These are phyloP conservation scores for Erethizon dorsatum DNA, from an alignment of 2,797 vertebrate genomes.

Conservation along the genomic window DNA sequence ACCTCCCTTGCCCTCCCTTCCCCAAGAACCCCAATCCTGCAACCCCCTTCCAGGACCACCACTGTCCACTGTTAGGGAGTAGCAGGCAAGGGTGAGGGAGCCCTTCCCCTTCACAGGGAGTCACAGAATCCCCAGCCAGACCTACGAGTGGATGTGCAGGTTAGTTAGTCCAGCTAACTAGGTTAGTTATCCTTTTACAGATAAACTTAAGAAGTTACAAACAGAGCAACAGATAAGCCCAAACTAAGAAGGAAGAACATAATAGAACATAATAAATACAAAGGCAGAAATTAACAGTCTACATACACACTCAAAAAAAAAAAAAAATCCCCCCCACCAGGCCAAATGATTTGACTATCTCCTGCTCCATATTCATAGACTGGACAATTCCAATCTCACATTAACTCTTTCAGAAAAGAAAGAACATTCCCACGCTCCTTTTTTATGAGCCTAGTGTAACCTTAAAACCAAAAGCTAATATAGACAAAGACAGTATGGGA, in stretches of 20 bases:
- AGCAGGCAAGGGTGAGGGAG: background rate
- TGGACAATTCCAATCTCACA: background rate
- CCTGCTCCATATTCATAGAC: background rate
- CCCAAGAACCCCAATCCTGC: too few species aligned
- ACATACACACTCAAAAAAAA: background rate
- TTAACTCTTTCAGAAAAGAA: constrained; percentile 39
- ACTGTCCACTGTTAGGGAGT: too few species aligned
- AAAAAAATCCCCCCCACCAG: background rate
- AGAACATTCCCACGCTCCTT: background rate
- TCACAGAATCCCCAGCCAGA: too few species aligned
- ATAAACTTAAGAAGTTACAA: background rate
- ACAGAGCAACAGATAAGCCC: background rate
- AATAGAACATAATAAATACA: constrained; percentile 12
- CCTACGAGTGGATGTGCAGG: background rate
- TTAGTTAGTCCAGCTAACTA: background rate
- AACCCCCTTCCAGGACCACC: background rate
- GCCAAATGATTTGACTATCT: background rate
- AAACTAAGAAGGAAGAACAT: constrained; percentile 19
- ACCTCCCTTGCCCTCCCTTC: background rate
- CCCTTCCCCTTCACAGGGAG: background rate
- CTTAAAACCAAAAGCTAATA: constrained; percentile 7
- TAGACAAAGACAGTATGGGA: background rate
- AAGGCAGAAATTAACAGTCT: constrained; percentile 13
- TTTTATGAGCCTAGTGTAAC: background rate
- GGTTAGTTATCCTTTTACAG: background rate